Evolutionary conservation across 92 coral and sea anemone species (phyloP).

Genomic region (Phenganax subtilis): DNA sequence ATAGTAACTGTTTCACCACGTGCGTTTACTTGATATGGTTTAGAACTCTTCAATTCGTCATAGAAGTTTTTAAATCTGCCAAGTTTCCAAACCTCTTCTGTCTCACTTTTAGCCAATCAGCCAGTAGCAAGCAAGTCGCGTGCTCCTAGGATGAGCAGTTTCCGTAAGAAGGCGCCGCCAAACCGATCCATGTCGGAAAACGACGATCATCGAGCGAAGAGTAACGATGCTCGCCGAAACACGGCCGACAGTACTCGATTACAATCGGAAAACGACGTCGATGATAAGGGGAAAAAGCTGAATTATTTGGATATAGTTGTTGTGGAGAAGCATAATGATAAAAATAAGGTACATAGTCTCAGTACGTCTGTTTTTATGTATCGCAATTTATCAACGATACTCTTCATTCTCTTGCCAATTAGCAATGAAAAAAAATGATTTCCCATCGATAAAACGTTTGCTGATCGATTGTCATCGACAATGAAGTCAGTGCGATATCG

Average conservation of each 20-base stretch:
- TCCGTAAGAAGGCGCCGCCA: conserved; percentile 54
- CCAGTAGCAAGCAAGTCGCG: conserved; percentile 37
- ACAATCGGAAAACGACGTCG: conserved; percentile 23
- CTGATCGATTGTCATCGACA: neutral
- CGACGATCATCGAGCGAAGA: conserved; percentile 27
- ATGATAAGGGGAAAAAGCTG: conserved; percentile 32
- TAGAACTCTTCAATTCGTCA: neutral
- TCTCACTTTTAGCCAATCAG: conserved; percentile 18
- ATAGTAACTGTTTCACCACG: conserved; percentile 72
- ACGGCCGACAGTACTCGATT: neutral
- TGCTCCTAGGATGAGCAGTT: conserved; percentile 75
- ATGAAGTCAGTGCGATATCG: too few relatives aligned
- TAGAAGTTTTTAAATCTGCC: neutral
- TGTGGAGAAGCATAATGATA: conserved; percentile 48
- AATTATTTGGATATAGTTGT: conserved; percentile 50
- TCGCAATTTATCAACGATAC: too few relatives aligned
- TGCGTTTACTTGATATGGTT: neutral
- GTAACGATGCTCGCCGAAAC: conserved; percentile 25
- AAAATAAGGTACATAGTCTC: neutral
- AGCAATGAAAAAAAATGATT: neutral
- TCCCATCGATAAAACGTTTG: conserved; percentile 43
- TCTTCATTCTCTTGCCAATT: too few relatives aligned
- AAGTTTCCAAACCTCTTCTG: neutral
- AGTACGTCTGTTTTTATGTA: too few relatives aligned
- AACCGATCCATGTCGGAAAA: conserved; percentile 8